Evolutionary conservation across 2,888 invertebrate genomes (phyloP).

Genomic region (Sepiola atlantica): DNA sequence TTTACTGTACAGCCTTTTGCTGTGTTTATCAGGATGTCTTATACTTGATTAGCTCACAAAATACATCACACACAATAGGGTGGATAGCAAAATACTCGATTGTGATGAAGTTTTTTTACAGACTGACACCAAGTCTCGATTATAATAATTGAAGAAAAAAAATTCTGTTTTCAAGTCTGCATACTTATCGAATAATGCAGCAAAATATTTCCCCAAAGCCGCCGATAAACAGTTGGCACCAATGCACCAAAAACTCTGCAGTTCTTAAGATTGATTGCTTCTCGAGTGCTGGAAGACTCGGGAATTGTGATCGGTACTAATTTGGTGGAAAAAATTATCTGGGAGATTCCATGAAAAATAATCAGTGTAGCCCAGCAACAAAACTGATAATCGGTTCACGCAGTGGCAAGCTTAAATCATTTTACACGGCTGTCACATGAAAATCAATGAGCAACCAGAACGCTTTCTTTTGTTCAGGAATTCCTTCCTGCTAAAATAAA

Average conservation of each 20-base stretch:
- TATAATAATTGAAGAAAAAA: too few relatives aligned
- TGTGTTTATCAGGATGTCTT: too few relatives aligned
- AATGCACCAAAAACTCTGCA: background rate
- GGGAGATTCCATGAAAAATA: conserved; percentile 19
- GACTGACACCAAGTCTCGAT: too few relatives aligned
- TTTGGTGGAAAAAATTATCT: conserved; percentile 6
- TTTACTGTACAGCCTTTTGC: background rate
- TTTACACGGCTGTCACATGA: background rate
- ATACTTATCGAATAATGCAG: background rate
- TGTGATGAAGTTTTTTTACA: too few relatives aligned
- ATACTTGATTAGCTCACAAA: too few relatives aligned
- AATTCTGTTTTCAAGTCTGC: too few relatives aligned
- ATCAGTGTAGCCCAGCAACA: background rate
- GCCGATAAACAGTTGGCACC: background rate
- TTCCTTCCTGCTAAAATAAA: too few relatives aligned
- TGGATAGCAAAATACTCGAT: too few relatives aligned
- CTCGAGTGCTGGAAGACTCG: background rate
- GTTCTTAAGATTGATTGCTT: background rate
- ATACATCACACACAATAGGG: too few relatives aligned
- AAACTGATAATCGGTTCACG: background rate
- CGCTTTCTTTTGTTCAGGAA: background rate
- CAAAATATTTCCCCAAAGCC: background rate
- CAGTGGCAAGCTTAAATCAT: background rate
- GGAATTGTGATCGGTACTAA: background rate
- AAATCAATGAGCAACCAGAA: background rate